phyloP scores from a whole-genome alignment of 2,113 vertebrate species.

The Pipra filicauda region DNA sequence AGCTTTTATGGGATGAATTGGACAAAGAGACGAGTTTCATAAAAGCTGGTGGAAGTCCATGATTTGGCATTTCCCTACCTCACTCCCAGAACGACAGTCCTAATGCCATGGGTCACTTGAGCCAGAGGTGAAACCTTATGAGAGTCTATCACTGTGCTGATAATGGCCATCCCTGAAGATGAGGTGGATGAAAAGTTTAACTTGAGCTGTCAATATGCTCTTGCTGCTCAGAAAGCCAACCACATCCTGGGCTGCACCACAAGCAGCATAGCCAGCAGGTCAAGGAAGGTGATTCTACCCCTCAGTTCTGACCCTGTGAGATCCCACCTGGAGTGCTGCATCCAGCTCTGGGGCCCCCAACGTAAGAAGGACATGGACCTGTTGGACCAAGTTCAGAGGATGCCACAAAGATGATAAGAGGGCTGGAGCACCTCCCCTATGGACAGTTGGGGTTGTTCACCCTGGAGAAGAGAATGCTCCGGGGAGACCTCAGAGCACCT shows the following conservation, averaged over 20 bases:
- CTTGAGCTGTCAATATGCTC: neutral
- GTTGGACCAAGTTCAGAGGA: neutral
- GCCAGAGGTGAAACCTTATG: neutral
- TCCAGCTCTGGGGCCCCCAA: neutral
- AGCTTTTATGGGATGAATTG: neutral
- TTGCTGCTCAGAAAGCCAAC: neutral
- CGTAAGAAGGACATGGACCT: neutral
- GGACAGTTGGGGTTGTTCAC: neutral
- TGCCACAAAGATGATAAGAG: neutral
- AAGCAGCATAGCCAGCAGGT: neutral
- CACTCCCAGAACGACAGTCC: neutral
- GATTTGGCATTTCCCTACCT: neutral
- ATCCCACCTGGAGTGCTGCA: neutral
- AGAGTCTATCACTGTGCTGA: neutral
- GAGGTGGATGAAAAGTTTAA: neutral
- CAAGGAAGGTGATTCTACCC: neutral
- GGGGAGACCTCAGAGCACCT: neutral
- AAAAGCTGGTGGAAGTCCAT: neutral
- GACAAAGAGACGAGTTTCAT: neutral
- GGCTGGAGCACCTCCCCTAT: neutral
- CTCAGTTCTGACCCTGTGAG: neutral
- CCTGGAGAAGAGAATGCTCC: neutral
- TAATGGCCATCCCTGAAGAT: neutral
- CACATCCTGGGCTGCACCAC: neutral
- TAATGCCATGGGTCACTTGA: neutral